phyloP scores from a whole-genome alignment of 2,888 invertebrate species.

The Drosophila phalerata region DNA sequence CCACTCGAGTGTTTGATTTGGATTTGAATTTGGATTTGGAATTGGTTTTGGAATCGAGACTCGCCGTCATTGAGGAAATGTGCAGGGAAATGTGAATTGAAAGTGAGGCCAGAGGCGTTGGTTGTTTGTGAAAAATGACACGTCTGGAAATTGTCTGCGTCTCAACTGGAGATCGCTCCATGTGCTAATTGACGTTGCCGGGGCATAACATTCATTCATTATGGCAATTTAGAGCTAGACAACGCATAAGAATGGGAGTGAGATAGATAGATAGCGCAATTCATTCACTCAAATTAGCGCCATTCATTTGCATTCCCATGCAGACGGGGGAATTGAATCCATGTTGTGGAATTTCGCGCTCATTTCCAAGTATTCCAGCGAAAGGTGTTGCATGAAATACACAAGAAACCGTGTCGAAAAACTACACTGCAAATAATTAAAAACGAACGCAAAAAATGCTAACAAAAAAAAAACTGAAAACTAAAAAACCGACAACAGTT shows the following conservation, averaged over 20 bases:
- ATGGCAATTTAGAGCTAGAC: slow-evolving; percentile 26
- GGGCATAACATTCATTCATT: slow-evolving; percentile 46
- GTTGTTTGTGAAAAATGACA: slow-evolving; percentile 78
- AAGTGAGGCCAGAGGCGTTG: slow-evolving; percentile 55
- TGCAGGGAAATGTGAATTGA: slow-evolving; percentile 66
- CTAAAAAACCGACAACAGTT: slow-evolving; percentile 28
- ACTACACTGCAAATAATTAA: slow-evolving; percentile 65
- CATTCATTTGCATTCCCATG: slow-evolving; percentile 47
- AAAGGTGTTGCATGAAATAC: slow-evolving; percentile 81
- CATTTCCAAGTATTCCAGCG: slow-evolving; percentile 55
- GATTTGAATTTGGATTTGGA: slow-evolving; percentile 26
- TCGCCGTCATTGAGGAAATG: slow-evolving; percentile 67
- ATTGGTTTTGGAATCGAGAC: slow-evolving; percentile 16
- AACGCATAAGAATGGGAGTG: neutral
- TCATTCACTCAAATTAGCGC: slow-evolving; percentile 49
- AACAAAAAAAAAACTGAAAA: slow-evolving; percentile 20
- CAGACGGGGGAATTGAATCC: slow-evolving; percentile 15
- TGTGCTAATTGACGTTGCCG: slow-evolving; percentile 46
- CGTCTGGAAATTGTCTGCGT: slow-evolving; percentile 55
- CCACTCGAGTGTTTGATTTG: slow-evolving; percentile 61
- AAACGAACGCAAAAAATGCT: slow-evolving; percentile 42
- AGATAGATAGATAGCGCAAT: neutral
- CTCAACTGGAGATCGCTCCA: slow-evolving; percentile 24
- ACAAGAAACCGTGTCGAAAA: slow-evolving; percentile 70
- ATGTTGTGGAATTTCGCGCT: slow-evolving; percentile 59